A percentile compares a stretch with the other conserved stretches of the same genome.
Conservation (phyloP, 2,888 invertebrate genomes). For the Hartigia nigra region DNA sequence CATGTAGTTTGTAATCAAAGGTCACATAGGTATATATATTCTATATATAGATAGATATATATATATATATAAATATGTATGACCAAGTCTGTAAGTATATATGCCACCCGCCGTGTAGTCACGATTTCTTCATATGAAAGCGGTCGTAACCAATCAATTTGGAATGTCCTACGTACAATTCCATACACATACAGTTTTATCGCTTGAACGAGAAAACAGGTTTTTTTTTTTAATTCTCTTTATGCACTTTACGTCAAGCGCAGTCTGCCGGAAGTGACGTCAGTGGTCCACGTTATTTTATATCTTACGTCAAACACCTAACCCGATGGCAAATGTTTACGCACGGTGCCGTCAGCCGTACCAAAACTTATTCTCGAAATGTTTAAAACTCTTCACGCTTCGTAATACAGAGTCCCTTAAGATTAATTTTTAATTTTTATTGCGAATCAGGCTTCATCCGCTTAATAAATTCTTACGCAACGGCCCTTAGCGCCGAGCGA, state of each 20-base stretch:
- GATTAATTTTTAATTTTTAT: not conserved
- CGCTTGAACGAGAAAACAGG: not conserved
- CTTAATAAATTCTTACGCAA: not conserved
- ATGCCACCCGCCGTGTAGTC: not conserved
- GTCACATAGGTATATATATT: not conserved
- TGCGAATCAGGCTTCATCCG: not conserved
- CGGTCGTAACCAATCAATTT: not conserved
- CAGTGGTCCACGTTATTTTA: not conserved
- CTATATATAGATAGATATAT: not conserved
- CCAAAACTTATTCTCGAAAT: not conserved
- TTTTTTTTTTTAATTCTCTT: not conserved
- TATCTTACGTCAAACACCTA: not conserved
- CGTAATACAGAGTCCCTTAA: not conserved
- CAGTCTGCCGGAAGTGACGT: not conserved
- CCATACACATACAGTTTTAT: not conserved
- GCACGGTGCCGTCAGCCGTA: not conserved
- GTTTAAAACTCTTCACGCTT: not conserved
- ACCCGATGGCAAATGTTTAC: not conserved
- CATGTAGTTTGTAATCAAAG: not conserved
- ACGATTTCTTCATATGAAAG: not conserved
- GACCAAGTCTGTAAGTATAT: not conserved
- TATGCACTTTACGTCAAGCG: not conserved
- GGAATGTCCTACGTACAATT: not conserved
- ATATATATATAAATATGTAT: not conserved
- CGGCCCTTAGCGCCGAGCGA: not conserved